Evolutionary conservation across 2,888 invertebrate species (phyloP), one percentile per base, ranked within the genome.

Genomic region (Gastracanthus pulcherrimus): DNA sequence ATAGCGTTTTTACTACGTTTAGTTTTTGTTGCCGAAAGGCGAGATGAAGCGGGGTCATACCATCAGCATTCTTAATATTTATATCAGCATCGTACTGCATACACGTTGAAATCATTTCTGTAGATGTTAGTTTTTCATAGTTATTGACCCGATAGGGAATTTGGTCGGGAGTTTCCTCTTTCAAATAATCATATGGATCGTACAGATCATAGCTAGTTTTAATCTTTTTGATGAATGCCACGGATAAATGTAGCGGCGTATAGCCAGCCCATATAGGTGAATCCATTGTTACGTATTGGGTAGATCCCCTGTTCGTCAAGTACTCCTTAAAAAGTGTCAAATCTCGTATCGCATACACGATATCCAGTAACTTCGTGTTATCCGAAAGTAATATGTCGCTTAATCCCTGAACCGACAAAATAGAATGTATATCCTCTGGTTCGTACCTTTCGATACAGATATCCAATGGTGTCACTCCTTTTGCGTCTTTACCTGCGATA

Each of bases 391-490:
- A 13, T 41, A 71, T 38, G 5, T 36, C 19, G 0, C 23, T 66
- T 4, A 66, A 6, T 19, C 36, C 31, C 11, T 36, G 0, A 4
- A n/a, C 26, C 2, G 51, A 11, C 2, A 71, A 36, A 4, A n/a
- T 3, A 13, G 16, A 6, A n/a, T n/a, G n/a, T 13, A 71, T 5
- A 19, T 23, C 19, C 6, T 19, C 19, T 16, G 60, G n/a, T 13
- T 45, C 31, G 11, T 29, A 31, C 7, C 19, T 26, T 19, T 45
- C 29, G 4, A 62, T 1, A 5, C 62, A 74, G 1, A 74, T n/a
- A 5, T 74, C 74, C 1, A 74, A 31, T 6, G 74, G 74, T 16
- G 74, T 64, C 2, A 45, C 5, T 13, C 74, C 62, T 9, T 5
- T 19, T 0, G 62, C 62, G 19, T 74, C 74, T 19, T 62, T 31